Evolutionary conservation across 30 jellyfish, hydroid and myxozoan genomes (phyloP), one percentile per base, ranked within the genome.

Genomic region (Cassiopea andromeda): DNA sequence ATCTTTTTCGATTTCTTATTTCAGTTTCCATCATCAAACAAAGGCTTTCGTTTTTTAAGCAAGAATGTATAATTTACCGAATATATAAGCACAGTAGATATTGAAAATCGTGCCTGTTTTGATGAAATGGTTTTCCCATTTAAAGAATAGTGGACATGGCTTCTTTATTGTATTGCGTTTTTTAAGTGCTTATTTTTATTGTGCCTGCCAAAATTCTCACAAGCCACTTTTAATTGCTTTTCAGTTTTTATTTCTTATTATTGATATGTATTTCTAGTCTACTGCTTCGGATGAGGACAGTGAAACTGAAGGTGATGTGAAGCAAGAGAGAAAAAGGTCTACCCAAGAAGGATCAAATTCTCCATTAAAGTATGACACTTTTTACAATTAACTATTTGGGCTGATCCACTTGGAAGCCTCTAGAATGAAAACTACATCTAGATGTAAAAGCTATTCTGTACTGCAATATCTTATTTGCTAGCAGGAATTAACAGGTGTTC

Each of bases 211-310:
- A 14, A 43, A 18, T 4, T 17, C 47, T 68, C 47, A 43, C 47
- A 68, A 68, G 77, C 47, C 50, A 2, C 54, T 72, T 72, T 17
- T 27, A 13, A 4, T 72, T 27, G 17, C 2, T 19, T 2, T 72
- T 72, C 10, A 1, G 17, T 72, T 18, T 72, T 43, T 44, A 43
- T 6, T n/a, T 64, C 43, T 4, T 13, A 64, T 64, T 64, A 17
- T 27, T 14, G 43, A 4, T 7, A 64, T 64, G 0, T 59, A 1
- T 45, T 50, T 77, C 64, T 49, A 83, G 91, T 69, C 91, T 13
- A 43, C 77, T 7, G 69, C 18, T 3, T 80, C 89, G 43, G 91
- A 69, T n/a, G 91, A 87, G 16, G 93, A 85, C 64, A 75, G 93
- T 58, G 89, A 54, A 19, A 15, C 17, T 19, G 88, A 80, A 38